Conservation (phyloP, 2,888 invertebrate species). For the Lathronympha strigana region DNA sequence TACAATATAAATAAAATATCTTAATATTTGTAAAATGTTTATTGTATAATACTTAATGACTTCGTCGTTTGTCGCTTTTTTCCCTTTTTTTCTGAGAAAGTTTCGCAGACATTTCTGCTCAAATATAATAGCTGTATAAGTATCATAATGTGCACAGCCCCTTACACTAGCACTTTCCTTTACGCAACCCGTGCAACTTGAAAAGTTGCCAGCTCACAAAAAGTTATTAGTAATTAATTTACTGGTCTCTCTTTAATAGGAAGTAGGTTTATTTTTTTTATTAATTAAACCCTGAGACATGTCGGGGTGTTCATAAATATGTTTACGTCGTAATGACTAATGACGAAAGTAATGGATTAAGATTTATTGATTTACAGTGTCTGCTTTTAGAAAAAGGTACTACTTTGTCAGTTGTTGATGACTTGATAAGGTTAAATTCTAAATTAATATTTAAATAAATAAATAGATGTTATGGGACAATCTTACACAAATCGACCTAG, state of each 20-base stretch:
- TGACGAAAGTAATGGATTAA: background rate
- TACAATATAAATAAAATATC: no score
- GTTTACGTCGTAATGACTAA: background rate
- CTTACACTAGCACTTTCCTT: background rate
- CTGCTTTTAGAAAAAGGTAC: background rate
- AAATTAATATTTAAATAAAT: no score
- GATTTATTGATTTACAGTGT: background rate
- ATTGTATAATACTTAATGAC: no score
- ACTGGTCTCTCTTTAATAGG: conserved; percentile 12
- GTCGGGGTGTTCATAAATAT: background rate
- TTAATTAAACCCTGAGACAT: conserved; percentile 10
- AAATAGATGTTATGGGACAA: no score
- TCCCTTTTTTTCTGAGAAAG: no score
- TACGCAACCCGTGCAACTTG: background rate
- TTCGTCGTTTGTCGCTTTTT: no score
- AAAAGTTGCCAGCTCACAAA: background rate
- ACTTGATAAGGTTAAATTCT: no score
- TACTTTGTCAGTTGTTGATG: no score
- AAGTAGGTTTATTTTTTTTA: conserved; percentile 1
- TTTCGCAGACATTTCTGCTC: background rate
- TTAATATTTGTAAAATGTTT: no score
- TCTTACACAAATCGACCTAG: no score
- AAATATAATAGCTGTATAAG: background rate
- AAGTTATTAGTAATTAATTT: conserved; percentile 12
- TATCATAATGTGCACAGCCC: background rate